Evolutionary conservation across 1,140 invertebrate genomes (phyloP).

Genomic region (Mizuhopecten yessoensis): DNA sequence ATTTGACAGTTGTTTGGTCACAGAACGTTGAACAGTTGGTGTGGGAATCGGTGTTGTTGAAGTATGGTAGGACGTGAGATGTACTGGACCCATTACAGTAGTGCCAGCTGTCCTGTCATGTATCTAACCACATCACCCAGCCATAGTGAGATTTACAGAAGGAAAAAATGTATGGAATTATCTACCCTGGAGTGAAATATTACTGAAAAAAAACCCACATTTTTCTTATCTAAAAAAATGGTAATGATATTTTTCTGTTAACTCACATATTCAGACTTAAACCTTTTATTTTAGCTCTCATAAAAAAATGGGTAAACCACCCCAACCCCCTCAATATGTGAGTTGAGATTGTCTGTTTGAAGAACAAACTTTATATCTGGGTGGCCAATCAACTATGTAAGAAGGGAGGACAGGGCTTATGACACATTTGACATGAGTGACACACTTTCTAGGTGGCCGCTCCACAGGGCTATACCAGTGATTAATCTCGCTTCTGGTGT

Average conservation of each 20-base stretch:
- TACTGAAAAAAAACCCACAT: not conserved
- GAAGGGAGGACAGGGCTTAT: not conserved
- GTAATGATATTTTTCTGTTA: not conserved
- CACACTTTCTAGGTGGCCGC: not conserved
- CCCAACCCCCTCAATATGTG: not conserved
- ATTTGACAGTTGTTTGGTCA: too few relatives aligned
- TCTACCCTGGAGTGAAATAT: not conserved
- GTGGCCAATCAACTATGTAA: not conserved
- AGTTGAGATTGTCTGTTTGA: not conserved
- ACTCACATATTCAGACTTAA: not conserved
- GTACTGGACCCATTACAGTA: too few relatives aligned
- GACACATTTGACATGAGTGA: slow-evolving; percentile 32
- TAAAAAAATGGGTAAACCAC: too few relatives aligned
- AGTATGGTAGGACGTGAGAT: too few relatives aligned
- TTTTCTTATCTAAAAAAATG: not conserved
- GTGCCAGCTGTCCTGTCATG: too few relatives aligned
- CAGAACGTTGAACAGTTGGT: too few relatives aligned
- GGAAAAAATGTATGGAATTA: too few relatives aligned
- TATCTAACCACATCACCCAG: too few relatives aligned
- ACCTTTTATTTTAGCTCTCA: not conserved
- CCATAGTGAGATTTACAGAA: too few relatives aligned
- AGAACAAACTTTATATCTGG: not conserved
- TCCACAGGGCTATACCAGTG: not conserved
- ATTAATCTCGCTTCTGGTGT: too few relatives aligned
- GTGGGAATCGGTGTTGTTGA: too few relatives aligned